Base-by-base conservation (phyloP, 1,140 invertebrate species). In the Telenomus remus region DNA sequence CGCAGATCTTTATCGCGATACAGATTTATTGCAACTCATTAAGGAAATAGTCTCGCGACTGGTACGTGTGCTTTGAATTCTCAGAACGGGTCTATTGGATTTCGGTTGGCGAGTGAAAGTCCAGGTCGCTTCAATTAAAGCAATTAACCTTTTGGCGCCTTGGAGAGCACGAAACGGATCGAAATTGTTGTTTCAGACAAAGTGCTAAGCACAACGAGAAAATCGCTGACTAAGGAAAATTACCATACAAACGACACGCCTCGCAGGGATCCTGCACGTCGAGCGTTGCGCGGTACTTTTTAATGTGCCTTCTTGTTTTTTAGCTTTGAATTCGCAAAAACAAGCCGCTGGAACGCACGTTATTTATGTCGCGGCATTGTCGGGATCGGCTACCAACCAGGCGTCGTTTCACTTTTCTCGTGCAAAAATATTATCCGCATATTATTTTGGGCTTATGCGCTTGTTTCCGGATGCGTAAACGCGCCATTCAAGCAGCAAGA, bases 401-500 rank as follows among this genome's bases (percentile, higher is more conserved):
- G 9, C 15, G 56, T 49, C 57, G 49, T 54, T 70, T 55, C 42
- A 54, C 54, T 70, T 70, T 71, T 56, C 15, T 27, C 19, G 19
- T 27, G 19, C n/a, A 27, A 14, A 56, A 56, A 61, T 60, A 19
- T 71, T 71, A 50, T 54, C 61, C 39, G 13, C 13, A 5, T 51
- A 56, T 63, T 56, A 70, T 56, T 56, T 55, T 49, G 5, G 11
- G 47, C 55, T 61, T 61, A 37, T 61, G 13, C n/a, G n/a, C 16
- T 54, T 54, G 51, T 71, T 71, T 47, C 57, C 68, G 68, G 51
- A 56, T 63, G 43, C 44, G 43, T 63, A 57, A 51, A 42, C 57
- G 59, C 47, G 63, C 57, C 54, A 71, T 71, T 71, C 53, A 71
- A 71, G 57, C 53, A 63, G 55, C 50, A 10, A 43, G 65, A 60